These are phyloP conservation scores for Cantharis lateralis DNA, from an alignment of 2,888 invertebrate species.

Conservation along the genomic window DNA sequence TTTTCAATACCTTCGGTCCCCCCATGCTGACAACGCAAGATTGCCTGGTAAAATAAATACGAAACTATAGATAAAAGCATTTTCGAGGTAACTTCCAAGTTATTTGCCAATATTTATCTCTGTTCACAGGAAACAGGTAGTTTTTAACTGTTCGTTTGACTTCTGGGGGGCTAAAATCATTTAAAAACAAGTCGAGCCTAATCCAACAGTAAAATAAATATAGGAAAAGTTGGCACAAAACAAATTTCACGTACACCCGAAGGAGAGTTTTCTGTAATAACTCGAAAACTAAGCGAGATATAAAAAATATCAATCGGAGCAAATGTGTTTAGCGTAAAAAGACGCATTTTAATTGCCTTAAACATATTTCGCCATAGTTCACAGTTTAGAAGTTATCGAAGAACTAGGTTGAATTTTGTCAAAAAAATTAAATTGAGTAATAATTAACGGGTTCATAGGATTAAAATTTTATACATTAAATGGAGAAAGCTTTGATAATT, in stretches of 20 bases:
- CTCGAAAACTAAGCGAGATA: no score
- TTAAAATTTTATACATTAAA: conserved; percentile 9
- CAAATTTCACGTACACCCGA: no score
- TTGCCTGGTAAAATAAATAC: not conserved
- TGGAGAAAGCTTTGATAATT: conserved; percentile 10
- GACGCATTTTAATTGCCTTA: no score
- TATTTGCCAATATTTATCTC: not conserved
- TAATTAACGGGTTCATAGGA: not conserved
- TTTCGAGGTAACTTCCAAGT: not conserved
- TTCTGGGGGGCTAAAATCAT: not conserved
- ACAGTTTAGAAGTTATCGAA: no score
- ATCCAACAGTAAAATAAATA: not conserved
- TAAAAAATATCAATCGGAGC: no score
- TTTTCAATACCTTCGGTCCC: not conserved
- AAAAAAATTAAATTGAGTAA: not conserved
- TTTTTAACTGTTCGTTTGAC: not conserved
- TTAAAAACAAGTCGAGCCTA: not conserved
- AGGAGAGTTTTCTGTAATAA: no score
- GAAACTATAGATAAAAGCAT: not conserved
- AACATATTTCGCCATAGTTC: no score
- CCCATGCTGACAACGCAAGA: not conserved
- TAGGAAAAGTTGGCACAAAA: no score
- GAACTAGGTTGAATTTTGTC: no score
- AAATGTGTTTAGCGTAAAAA: no score
- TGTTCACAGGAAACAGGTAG: not conserved